phyloP scores from a whole-genome alignment of 2,797 vertebrate species.

The Euthynnus affinis region DNA sequence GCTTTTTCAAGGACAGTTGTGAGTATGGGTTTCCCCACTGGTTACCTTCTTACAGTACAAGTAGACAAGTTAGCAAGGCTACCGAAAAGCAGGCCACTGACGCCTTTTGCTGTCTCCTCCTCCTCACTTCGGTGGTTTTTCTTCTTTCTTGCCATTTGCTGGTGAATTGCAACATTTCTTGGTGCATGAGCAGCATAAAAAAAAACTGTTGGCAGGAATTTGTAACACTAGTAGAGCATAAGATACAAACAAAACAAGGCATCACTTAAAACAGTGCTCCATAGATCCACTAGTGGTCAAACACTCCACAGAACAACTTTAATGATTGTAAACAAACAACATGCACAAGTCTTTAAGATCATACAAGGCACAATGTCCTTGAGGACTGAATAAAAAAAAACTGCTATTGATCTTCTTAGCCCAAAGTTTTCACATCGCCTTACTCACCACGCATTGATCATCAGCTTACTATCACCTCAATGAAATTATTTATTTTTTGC shows the following conservation, averaged over 20 bases:
- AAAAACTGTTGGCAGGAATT: not conserved
- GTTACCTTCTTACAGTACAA: not conserved
- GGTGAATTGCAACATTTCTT: not conserved
- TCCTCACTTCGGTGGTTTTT: not conserved
- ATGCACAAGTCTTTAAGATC: not conserved
- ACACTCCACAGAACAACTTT: not conserved
- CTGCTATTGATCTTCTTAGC: slow-evolving; percentile 7
- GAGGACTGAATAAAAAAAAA: slow-evolving; percentile 8
- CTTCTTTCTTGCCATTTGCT: not conserved
- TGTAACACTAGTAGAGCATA: not conserved
- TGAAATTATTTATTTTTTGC: slow-evolving; percentile 34
- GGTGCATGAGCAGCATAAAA: not conserved
- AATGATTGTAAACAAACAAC: not conserved
- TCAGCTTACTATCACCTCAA: slow-evolving; percentile 20
- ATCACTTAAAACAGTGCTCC: no score
- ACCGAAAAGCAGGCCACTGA: not conserved
- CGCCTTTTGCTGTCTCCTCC: not conserved
- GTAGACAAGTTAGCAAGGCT: no score
- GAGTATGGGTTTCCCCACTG: not conserved
- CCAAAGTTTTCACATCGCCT: slow-evolving; percentile 23
- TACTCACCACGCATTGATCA: slow-evolving; percentile 18
- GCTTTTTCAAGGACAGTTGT: not conserved
- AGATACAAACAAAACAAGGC: not conserved
- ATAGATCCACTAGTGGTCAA: no score
- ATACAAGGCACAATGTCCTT: slow-evolving; percentile 8